Conservation (phyloP, 2,113 vertebrate genomes). For the Bolborhynchus lineola region DNA sequence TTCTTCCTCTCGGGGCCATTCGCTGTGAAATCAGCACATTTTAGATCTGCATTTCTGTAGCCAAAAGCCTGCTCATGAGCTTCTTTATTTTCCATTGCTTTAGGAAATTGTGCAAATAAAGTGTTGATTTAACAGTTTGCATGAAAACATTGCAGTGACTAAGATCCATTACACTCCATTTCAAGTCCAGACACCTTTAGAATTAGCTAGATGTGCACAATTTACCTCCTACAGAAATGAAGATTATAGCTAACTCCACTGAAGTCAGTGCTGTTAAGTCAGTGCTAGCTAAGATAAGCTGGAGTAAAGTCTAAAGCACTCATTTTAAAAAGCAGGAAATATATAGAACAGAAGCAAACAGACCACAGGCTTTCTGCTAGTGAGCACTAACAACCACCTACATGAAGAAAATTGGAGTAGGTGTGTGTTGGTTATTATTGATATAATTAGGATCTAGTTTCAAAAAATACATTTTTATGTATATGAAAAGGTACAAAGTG, state of each 20-base stretch:
- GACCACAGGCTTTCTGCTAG: background rate
- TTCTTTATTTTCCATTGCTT: background rate
- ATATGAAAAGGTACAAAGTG: background rate
- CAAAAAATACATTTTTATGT: background rate
- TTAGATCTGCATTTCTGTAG: background rate
- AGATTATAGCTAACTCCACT: slow-evolving; percentile 26
- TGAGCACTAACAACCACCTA: slow-evolving; percentile 30
- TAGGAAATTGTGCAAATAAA: slow-evolving; percentile 41
- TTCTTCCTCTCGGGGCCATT: background rate
- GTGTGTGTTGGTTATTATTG: slow-evolving; percentile 21
- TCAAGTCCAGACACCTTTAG: slow-evolving; percentile 48
- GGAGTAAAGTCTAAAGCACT: background rate
- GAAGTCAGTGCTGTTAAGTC: background rate
- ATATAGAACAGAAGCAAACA: background rate
- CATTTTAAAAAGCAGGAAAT: slow-evolving; percentile 7
- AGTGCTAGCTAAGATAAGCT: background rate
- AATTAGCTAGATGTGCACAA: slow-evolving; percentile 58
- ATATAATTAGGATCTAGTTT: background rate
- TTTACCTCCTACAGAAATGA: slow-evolving; percentile 34
- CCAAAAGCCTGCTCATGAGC: background rate
- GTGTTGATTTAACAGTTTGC: slow-evolving; percentile 44
- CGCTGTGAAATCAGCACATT: background rate
- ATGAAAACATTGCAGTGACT: slow-evolving; percentile 51
- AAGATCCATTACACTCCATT: slow-evolving; percentile 47
- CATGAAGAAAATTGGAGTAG: slow-evolving; percentile 17